Evolutionary conservation across 2,113 vertebrate genomes (phyloP).

Genomic region (Gallinago jamesoni): DNA sequence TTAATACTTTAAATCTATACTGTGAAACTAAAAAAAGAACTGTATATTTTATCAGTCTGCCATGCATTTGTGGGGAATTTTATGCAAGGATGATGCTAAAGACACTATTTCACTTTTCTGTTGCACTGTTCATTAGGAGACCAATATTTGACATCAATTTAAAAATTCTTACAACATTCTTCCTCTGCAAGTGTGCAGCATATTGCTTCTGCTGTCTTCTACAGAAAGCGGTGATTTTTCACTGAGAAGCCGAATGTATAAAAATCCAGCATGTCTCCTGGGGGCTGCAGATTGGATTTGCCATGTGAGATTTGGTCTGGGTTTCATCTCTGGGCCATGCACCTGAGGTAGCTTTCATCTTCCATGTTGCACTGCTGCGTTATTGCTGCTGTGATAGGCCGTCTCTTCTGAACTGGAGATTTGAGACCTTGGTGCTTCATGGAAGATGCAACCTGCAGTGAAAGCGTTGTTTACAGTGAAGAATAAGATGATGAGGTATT

Average conservation of each 20-base stretch:
- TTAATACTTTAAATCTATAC: slow-evolving; percentile 43
- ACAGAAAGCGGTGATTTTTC: neutral
- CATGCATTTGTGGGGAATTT: neutral
- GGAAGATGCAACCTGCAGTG: neutral
- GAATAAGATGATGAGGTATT: neutral
- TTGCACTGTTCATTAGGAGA: neutral
- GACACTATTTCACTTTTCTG: neutral
- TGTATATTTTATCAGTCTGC: neutral
- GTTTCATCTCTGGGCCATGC: neutral
- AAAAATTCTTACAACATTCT: neutral
- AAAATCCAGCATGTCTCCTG: neutral
- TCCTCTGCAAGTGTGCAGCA: neutral
- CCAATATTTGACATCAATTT: neutral
- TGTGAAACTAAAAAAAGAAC: slow-evolving; percentile 9
- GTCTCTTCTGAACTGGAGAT: neutral
- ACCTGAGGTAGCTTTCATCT: neutral
- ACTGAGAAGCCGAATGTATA: neutral
- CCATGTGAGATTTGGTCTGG: neutral
- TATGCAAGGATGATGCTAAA: neutral
- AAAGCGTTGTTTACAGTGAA: neutral
- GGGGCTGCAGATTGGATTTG: neutral
- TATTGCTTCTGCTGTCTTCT: neutral
- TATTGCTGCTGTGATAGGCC: neutral
- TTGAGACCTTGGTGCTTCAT: neutral
- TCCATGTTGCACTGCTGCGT: neutral